These are phyloP conservation scores for Scolopax rusticola DNA, from an alignment of 2,797 vertebrate genomes.

Conservation along the genomic window DNA sequence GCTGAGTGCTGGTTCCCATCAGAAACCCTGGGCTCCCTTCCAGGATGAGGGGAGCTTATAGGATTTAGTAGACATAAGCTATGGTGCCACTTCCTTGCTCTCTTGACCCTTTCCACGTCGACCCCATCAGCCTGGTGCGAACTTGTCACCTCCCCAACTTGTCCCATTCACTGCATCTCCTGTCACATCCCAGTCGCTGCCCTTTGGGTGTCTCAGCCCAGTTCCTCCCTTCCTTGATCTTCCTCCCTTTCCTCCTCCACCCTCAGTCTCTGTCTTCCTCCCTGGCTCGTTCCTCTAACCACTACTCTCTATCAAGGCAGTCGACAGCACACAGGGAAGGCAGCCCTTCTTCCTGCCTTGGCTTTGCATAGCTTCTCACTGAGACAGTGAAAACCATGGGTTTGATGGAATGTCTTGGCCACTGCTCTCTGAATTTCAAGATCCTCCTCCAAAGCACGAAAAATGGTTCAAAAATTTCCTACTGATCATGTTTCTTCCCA, in stretches of 20 bases:
- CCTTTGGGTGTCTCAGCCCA: neutral
- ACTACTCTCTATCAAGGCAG: neutral
- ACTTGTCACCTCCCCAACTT: neutral
- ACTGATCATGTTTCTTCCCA: neutral
- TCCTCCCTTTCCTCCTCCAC: neutral
- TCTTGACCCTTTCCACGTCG: neutral
- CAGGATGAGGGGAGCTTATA: neutral
- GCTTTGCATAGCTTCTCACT: neutral
- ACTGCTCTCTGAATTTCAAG: neutral
- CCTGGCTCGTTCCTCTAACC: neutral
- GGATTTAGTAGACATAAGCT: neutral
- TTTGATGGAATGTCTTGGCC: neutral
- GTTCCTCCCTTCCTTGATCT: neutral
- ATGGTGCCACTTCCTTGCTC: neutral
- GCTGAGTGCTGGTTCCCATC: neutral
- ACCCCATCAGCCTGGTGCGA: neutral
- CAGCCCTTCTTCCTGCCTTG: neutral
- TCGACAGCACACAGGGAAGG: neutral
- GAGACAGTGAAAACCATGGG: fast-evolving
- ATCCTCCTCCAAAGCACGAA: neutral
- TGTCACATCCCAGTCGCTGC: neutral
- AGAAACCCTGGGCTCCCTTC: neutral
- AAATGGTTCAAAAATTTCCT: neutral
- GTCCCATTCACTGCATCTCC: neutral
- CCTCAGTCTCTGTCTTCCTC: neutral